Percentiles rank a stretch among this genome's conserved stretches.
These are phyloP conservation scores for Sinocyclocheilus anophthalmus DNA, from an alignment of 2,113 vertebrate genomes.

Conservation along the genomic window DNA sequence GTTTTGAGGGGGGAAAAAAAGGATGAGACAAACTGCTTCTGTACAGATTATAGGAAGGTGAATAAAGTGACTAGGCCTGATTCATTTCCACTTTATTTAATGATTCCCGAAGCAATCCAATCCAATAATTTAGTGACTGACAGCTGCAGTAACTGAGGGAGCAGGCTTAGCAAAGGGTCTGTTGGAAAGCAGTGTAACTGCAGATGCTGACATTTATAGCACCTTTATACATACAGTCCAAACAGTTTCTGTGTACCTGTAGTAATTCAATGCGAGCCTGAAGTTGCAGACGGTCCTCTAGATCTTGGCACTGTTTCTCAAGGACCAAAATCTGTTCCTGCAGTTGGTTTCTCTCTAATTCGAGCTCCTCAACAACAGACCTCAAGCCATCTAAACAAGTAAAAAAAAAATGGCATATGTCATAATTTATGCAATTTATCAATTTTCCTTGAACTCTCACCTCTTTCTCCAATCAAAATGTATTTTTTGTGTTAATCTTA, in stretches of 20 bases:
- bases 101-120: neutral
- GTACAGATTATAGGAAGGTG: neutral
- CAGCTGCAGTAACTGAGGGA: neutral
- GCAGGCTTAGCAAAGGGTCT: neutral
- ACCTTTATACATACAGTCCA: neutral
- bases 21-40: neutral
- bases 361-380: slow-evolving; percentile 88
- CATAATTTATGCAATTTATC: neutral
- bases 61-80: neutral
- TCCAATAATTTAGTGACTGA: neutral
- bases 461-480: too few species aligned
- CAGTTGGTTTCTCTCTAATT: slow-evolving; percentile 89
- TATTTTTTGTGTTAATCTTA: too few species aligned
- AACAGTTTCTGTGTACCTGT: slow-evolving; percentile 74
- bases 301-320: slow-evolving; percentile 85
- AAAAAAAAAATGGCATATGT: neutral
- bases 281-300: slow-evolving; percentile 88
- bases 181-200: neutral
- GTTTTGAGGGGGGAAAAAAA: neutral
- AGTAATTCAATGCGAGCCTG: slow-evolving; percentile 84
- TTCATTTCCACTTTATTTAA: slow-evolving; percentile 15
- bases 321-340: slow-evolving; percentile 90
- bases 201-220: neutral
- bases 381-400: slow-evolving; percentile 74
- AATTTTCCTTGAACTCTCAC: neutral